Conservation (phyloP, 2,888 invertebrate species). For the Coelinius sp. region DNA sequence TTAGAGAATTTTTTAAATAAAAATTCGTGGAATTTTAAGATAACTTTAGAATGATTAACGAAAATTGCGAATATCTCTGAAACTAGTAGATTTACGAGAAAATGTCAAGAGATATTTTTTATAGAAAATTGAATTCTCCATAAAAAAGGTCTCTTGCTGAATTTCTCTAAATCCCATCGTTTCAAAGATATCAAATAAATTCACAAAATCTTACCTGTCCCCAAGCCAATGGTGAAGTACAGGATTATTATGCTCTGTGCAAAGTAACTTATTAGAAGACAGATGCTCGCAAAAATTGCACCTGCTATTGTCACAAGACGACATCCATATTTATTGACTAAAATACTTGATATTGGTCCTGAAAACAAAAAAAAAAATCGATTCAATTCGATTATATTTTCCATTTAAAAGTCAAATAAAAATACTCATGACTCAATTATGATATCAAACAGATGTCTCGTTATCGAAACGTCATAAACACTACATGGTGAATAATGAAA, state of each 20-base stretch:
- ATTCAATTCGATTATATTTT: not conserved
- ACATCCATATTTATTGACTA: constrained; percentile 97
- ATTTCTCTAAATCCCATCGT: too few relatives aligned
- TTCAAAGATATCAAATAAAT: not conserved
- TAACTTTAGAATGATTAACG: too few relatives aligned
- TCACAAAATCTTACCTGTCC: constrained; percentile 76
- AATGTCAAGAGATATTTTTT: too few relatives aligned
- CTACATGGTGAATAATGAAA: not conserved
- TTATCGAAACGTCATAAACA: not conserved
- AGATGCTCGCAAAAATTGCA: constrained; percentile 82
- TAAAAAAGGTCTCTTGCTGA: too few relatives aligned
- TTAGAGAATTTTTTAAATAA: constrained; percentile 37
- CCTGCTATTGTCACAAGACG: constrained; percentile 92
- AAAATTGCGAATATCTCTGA: too few relatives aligned
- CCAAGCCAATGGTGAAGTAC: constrained; percentile 94
- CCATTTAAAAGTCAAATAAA: too few relatives aligned
- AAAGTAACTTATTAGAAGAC: constrained; percentile 85
- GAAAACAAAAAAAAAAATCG: constrained; percentile 47
- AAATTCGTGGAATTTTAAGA: not conserved
- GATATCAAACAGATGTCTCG: not conserved
- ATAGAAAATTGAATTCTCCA: too few relatives aligned
- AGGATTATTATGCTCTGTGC: constrained; percentile 87
- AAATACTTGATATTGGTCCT: constrained; percentile 96
- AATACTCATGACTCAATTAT: not conserved
- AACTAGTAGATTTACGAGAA: too few relatives aligned